Percentiles rank a stretch among this genome's conserved stretches.
Evolutionary conservation across 2,797 vertebrate species (phyloP).

Genomic region (Chaetodon trifasciatus): DNA sequence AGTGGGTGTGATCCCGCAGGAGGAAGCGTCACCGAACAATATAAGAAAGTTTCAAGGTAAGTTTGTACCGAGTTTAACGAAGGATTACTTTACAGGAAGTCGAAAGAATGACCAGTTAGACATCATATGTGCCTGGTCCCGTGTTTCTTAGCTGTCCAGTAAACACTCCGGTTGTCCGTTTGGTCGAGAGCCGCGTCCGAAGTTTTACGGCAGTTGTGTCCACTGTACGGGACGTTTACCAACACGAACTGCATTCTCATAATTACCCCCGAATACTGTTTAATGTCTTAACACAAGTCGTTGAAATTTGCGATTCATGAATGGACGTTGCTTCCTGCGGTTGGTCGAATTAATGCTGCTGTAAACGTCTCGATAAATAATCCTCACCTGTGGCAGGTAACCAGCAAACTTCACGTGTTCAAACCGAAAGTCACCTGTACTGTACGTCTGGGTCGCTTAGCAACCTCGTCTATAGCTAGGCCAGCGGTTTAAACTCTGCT

Average conservation of each 20-base stretch:
- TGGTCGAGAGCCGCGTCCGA: background rate
- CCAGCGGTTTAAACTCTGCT: background rate
- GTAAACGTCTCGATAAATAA: background rate
- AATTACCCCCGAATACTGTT: background rate
- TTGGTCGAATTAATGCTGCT: background rate
- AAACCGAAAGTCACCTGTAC: conserved; percentile 14
- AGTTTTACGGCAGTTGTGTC: conserved; percentile 48
- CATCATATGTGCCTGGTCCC: accelerated
- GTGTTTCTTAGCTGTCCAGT: background rate
- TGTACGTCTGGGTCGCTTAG: conserved; percentile 32
- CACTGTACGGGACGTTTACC: conserved; percentile 46
- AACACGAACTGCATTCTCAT: conserved; percentile 4
- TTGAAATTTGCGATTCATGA: background rate
- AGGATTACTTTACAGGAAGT: background rate
- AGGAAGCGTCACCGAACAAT: conserved; percentile 74
- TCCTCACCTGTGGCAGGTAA: conserved; percentile 1
- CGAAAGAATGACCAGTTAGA: background rate
- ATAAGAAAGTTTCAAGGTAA: conserved; percentile 78
- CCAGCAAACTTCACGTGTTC: background rate
- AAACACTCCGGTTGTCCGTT: background rate
- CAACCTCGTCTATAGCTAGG: background rate
- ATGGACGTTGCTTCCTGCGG: background rate
- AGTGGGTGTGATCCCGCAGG: conserved; percentile 67
- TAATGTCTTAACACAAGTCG: background rate
- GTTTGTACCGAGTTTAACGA: conserved; percentile 49